Evolutionary conservation across 2,113 vertebrate genomes (phyloP).

Genomic region (Sardina pilchardus): DNA sequence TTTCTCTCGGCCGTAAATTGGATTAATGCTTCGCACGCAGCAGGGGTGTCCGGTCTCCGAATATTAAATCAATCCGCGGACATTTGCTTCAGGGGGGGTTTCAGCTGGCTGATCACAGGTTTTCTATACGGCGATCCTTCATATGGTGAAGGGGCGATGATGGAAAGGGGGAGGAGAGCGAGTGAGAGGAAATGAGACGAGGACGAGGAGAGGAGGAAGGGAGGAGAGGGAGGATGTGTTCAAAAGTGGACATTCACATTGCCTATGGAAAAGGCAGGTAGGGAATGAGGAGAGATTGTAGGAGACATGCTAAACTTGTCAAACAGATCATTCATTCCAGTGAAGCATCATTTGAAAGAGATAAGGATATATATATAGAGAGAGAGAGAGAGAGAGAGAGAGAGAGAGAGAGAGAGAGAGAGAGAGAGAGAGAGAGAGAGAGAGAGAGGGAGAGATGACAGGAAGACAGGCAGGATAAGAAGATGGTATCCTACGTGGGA

Average conservation of each 20-base stretch:
- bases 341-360: background rate
- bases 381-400: background rate
- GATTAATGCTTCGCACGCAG: background rate
- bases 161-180: background rate
- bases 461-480: background rate
- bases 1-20: background rate
- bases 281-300: background rate
- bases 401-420: background rate
- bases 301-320: background rate
- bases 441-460: background rate
- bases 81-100: background rate
- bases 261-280: background rate
- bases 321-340: background rate
- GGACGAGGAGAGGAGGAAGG: background rate
- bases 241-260: background rate
- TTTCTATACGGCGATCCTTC: background rate
- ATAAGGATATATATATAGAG: background rate
- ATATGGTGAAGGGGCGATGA: background rate
- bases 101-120: background rate
- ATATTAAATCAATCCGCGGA: constrained; percentile 3
- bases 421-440: background rate
- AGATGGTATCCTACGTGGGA: constrained; percentile 77
- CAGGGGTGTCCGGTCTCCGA: background rate
- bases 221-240: constrained; percentile 24
- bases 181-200: background rate